phyloP scores from a whole-genome alignment of 2,888 invertebrate species.

The Eremobia ochroleuca region DNA sequence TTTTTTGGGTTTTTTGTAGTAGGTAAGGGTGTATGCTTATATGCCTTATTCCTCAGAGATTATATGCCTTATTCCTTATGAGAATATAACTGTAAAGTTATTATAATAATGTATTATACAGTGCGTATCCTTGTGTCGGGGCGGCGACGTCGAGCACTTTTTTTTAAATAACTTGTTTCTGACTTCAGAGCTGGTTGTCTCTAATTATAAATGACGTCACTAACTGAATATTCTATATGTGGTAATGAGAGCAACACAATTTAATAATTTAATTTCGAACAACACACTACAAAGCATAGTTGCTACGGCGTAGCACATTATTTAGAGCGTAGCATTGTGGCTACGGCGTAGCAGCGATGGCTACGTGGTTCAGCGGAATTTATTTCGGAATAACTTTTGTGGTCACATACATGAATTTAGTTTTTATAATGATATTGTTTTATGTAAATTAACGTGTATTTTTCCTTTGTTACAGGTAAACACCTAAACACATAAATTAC shows the following conservation, averaged over 20 bases:
- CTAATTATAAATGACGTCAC: not conserved
- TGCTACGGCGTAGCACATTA: constrained; percentile 13
- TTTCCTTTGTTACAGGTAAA: constrained; percentile 64
- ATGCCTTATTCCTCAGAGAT: too few species aligned
- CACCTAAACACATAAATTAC: constrained; percentile 3
- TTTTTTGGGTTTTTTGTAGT: not conserved
- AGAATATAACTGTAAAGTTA: too few species aligned
- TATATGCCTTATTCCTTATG: too few species aligned
- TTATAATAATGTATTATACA: not conserved
- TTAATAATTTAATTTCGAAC: not conserved
- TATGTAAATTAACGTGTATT: constrained; percentile 36
- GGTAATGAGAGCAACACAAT: not conserved
- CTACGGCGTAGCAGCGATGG: constrained; percentile 27
- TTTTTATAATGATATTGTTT: too few species aligned
- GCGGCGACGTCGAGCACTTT: not conserved
- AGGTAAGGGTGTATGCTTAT: not conserved
- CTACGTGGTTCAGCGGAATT: not conserved
- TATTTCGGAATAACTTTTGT: not conserved
- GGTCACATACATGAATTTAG: not conserved
- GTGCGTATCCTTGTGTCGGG: not conserved
- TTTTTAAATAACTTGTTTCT: not conserved
- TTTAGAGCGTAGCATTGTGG: not conserved
- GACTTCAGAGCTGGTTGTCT: not conserved
- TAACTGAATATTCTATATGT: not conserved
- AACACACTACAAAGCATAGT: not conserved